These are phyloP conservation scores for Calcarius lapponicus DNA, from an alignment of 2,797 vertebrate species.

Conservation along the genomic window DNA sequence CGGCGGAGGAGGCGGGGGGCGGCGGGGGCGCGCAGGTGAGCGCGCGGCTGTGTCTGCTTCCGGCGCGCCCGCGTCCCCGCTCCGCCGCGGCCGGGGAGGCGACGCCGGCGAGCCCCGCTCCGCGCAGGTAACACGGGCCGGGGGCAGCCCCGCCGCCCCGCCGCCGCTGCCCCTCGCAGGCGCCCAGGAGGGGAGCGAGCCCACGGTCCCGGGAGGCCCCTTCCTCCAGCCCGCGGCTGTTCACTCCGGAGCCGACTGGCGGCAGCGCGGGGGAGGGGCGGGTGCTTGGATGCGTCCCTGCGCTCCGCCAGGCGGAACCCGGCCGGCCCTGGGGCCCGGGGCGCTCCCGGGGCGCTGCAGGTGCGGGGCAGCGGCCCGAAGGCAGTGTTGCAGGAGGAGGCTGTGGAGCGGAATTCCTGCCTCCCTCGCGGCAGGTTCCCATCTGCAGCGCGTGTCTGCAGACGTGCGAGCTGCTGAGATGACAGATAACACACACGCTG, in stretches of 20 bases:
- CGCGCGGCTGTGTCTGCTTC: background rate
- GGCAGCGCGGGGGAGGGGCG: background rate
- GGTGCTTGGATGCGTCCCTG: background rate
- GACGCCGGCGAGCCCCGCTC: background rate
- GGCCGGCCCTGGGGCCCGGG: background rate
- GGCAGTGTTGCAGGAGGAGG: background rate
- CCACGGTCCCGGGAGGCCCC: background rate
- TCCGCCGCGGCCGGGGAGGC: background rate
- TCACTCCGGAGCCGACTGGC: background rate
- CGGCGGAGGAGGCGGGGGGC: background rate
- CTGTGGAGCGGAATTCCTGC: background rate
- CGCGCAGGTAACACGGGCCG: background rate
- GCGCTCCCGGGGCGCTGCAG: fast-evolving
- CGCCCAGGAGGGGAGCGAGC: background rate
- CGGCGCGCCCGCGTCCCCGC: background rate
- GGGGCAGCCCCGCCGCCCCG: background rate
- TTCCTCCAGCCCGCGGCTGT: background rate
- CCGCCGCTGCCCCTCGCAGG: background rate
- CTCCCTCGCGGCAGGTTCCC: background rate
- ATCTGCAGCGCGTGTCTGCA: background rate
- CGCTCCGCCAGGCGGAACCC: background rate
- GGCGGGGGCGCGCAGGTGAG: background rate
- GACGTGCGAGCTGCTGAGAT: background rate
- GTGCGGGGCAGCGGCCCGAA: background rate
- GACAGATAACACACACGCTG: background rate